Percentiles rank a stretch among this genome's conserved stretches.
Evolutionary conservation across 2,797 vertebrate species (phyloP).

Genomic region (Gambelia wislizenii): DNA sequence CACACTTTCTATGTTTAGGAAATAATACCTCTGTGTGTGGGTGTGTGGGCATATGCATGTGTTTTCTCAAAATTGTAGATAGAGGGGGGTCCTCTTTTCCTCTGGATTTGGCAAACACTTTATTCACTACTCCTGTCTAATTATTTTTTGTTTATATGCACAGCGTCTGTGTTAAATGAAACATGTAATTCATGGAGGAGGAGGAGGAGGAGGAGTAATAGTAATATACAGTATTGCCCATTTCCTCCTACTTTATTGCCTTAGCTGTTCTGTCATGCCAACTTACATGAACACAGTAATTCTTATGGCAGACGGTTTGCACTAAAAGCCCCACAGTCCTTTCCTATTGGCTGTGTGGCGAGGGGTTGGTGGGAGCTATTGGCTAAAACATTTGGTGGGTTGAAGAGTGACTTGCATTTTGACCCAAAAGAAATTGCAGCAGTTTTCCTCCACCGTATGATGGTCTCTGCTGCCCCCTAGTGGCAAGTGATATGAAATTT

Average conservation of each 20-base stretch:
- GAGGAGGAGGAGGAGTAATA: background rate
- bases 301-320: background rate
- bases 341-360: background rate
- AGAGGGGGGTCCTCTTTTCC: background rate
- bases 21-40: too few relatives aligned
- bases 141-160: background rate
- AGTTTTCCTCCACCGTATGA: background rate
- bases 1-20: too few relatives aligned
- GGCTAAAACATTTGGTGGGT: too few relatives aligned
- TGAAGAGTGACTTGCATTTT: too few relatives aligned
- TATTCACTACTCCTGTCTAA: background rate
- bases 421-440: background rate
- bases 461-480: constrained; percentile 45
- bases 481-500: background rate
- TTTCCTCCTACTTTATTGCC: background rate
- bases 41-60: too few relatives aligned
- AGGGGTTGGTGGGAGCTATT: too few relatives aligned
- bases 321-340: background rate
- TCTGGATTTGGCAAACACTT: background rate
- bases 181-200: background rate
- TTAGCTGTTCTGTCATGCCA: too few relatives aligned
- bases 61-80: background rate
- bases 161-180: background rate
- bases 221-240: background rate
- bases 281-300: background rate